phyloP scores from a whole-genome alignment of 1,140 invertebrate species.

The Platyscapa corneri region DNA sequence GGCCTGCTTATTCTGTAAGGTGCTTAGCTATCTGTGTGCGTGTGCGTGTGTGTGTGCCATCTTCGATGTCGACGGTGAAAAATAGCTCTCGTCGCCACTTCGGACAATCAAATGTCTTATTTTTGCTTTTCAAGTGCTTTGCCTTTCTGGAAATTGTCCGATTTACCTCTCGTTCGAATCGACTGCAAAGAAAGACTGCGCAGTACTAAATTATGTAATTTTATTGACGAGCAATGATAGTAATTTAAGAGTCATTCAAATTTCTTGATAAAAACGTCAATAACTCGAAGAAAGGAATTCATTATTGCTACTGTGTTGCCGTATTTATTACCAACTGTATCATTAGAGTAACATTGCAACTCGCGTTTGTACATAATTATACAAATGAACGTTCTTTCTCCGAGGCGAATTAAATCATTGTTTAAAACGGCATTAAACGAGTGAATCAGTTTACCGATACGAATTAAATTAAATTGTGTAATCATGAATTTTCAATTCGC shows the following conservation, averaged over 20 bases:
- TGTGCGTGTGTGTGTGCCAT: no score
- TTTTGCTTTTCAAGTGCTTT: background rate
- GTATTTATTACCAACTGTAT: background rate
- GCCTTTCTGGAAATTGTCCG: background rate
- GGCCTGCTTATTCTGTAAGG: no score
- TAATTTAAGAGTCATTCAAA: background rate
- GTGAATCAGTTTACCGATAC: background rate
- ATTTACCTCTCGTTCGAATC: no score
- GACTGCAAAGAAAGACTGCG: no score
- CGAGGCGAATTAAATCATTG: background rate
- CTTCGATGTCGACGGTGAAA: no score
- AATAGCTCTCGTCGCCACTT: no score
- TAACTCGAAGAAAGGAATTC: background rate
- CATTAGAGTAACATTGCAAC: background rate
- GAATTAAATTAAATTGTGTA: background rate
- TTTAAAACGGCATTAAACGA: background rate
- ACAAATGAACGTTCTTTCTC: background rate
- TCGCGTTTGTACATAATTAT: background rate
- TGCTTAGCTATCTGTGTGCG: no score
- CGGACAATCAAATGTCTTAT: no score
- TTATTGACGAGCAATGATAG: no score
- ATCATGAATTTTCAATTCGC: conserved; percentile 11
- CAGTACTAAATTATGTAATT: no score
- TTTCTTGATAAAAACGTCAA: background rate
- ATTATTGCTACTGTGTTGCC: no score